Base-by-base conservation (phyloP, 2,797 vertebrate genomes). In the Channallabes apus region DNA sequence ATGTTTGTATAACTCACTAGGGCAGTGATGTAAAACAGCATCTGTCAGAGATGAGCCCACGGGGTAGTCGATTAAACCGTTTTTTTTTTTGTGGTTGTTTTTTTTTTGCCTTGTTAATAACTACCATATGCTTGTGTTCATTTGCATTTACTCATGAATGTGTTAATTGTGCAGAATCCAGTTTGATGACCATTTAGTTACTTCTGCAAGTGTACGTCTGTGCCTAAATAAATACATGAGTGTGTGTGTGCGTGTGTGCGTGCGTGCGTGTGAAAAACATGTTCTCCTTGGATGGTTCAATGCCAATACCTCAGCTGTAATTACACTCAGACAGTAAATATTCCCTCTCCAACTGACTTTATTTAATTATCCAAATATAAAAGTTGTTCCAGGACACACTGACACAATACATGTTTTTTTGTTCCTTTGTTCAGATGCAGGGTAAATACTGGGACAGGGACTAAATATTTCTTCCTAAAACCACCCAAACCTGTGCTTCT, bases 351-450 rank as follows among this genome's bases (percentile, higher is more conserved):
- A 76, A 71, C n/a, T 17, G 27, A 67, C 68, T 54, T 75, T 51
- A 84, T 46, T 46, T 46, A 9, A 46, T 86, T 67, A 85, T 77
- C 79, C 76, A 85, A 80, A 35, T 20, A 51, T 59, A 69, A 64
- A 79, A 82, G 54, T 59, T 46, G 24, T 81, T 86, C 32, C 62
- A 27, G 32, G 46, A 67, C 32, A 76, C 29, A 6, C 1, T 67
- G 24, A 78, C 32, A 29, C 73, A 76, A 54, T 56, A 27, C 54
- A 35, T n/a, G n/a, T 41, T 72, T 46, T 18, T 32, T 76, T 32
- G 7, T 29, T 72, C 20, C 8, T 56, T 56, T 27, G 27, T 41
- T 29, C 32, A 38, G 22, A 62, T n/a, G 18, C 29, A 1, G n/a
- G 18, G 29, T 78, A 3, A 24, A 58, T 56, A 29, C 1, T 56